Percentiles rank a stretch among this genome's conserved stretches.
phyloP scores from a whole-genome alignment of 2,113 vertebrate species.

The Etheostoma spectabile region DNA sequence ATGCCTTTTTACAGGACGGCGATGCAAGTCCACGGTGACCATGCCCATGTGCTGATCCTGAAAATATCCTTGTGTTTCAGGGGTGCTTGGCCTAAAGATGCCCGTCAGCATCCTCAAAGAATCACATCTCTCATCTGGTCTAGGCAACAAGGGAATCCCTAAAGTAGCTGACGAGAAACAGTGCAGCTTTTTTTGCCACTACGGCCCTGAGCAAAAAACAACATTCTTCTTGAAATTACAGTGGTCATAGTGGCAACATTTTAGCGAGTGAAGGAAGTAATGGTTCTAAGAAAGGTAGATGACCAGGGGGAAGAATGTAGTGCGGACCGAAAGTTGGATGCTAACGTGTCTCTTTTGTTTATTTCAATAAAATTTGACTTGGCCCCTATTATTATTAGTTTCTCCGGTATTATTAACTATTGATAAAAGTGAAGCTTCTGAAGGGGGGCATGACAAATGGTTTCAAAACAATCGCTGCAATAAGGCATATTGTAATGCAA shows the following conservation, averaged over 20 bases:
- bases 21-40: constrained; percentile 9
- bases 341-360: not conserved
- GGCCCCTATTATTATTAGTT: not conserved
- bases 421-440: not conserved
- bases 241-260: not conserved
- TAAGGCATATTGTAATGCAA: not conserved
- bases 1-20: not conserved
- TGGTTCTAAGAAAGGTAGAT: too few relatives aligned
- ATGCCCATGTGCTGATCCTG: not conserved
- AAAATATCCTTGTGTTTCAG: constrained; percentile 17
- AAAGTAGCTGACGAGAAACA: not conserved
- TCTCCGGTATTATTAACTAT: not conserved
- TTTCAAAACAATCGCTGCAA: too few relatives aligned
- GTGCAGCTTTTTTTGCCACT: not conserved
- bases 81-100: not conserved
- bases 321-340: not conserved
- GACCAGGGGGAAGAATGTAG: too few relatives aligned
- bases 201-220: not conserved
- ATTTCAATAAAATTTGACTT: not conserved
- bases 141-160: not conserved
- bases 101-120: not conserved
- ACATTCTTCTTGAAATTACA: not conserved
- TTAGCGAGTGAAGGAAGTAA: not conserved
- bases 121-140: constrained; percentile 8
- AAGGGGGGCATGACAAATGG: too few relatives aligned